Evolutionary conservation across 2,113 vertebrate genomes (phyloP).

Genomic region (Phrynosoma blainvillii): DNA sequence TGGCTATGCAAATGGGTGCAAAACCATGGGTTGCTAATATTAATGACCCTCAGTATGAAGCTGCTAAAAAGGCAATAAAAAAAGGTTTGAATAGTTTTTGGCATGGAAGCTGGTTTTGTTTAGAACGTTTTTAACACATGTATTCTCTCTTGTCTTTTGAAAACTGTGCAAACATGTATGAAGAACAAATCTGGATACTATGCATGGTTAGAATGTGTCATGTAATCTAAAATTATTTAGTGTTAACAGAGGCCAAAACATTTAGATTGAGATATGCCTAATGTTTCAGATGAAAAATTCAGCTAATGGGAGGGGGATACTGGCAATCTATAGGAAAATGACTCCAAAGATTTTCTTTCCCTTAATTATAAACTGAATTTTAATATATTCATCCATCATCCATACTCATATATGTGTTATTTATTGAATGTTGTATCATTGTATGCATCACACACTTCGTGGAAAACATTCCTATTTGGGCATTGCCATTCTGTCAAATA

Average conservation of each 20-base stretch:
- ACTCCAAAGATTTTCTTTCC: too few species aligned
- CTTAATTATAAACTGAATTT: neutral
- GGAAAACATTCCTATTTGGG: neutral
- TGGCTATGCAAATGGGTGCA: conserved; percentile 81
- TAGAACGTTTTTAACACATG: neutral
- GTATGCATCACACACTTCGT: neutral
- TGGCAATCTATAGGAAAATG: neutral
- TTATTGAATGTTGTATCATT: neutral
- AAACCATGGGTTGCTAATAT: conserved; percentile 84
- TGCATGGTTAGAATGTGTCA: neutral
- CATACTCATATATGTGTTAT: neutral
- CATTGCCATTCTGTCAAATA: neutral
- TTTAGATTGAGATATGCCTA: neutral
- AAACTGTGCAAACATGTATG: neutral
- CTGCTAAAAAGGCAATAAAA: conserved; percentile 83
- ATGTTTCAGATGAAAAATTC: neutral
- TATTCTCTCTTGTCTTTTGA: neutral
- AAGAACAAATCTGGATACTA: neutral
- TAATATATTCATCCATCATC: neutral
- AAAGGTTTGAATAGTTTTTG: conserved; percentile 75
- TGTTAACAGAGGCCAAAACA: neutral
- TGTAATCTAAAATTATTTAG: neutral
- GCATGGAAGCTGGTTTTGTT: neutral
- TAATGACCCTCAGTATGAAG: conserved; percentile 79
- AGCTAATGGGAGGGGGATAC: neutral